A percentile compares a stretch with the other conserved stretches of the same genome.
Evolutionary conservation across 2,113 vertebrate genomes (phyloP).

Genomic region (Trichomycterus rosablanca): DNA sequence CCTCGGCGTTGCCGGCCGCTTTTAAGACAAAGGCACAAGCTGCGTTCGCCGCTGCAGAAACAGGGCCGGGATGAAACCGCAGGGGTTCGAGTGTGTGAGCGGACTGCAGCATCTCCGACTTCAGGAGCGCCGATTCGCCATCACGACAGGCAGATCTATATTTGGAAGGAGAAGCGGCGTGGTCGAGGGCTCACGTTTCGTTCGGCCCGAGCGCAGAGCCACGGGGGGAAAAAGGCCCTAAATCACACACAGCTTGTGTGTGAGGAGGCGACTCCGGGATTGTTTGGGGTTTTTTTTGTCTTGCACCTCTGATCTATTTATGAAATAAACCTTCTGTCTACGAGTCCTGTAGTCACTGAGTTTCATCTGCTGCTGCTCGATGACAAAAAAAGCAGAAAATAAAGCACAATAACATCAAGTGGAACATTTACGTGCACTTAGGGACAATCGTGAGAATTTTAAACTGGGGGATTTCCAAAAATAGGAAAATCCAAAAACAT

Average conservation of each 20-base stretch:
- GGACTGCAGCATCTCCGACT: constrained; percentile 31
- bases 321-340: constrained; percentile 24
- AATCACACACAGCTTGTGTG: constrained; percentile 37
- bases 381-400: constrained; percentile 17
- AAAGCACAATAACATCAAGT: background rate
- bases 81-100: constrained; percentile 1
- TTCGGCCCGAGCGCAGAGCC: constrained; percentile 17
- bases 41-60: background rate
- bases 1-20: too few species aligned
- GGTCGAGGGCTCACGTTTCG: constrained; percentile 25
- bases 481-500: too few species aligned
- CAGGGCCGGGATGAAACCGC: background rate
- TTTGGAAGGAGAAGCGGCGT: constrained; percentile 41
- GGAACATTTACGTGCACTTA: too few species aligned
- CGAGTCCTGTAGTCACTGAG: background rate
- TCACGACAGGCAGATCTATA: constrained; percentile 36
- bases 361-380: too few species aligned
- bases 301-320: constrained; percentile 36
- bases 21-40: background rate
- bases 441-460: too few species aligned
- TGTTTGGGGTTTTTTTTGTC: constrained; percentile 21
- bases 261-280: constrained; percentile 20
- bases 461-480: too few species aligned
- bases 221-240: constrained; percentile 30
- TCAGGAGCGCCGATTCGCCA: constrained; percentile 8